A percentile compares a stretch with the other conserved stretches of the same genome.
phyloP scores from a whole-genome alignment of 2,113 vertebrate species.

The Dendrocopos noguchii region DNA sequence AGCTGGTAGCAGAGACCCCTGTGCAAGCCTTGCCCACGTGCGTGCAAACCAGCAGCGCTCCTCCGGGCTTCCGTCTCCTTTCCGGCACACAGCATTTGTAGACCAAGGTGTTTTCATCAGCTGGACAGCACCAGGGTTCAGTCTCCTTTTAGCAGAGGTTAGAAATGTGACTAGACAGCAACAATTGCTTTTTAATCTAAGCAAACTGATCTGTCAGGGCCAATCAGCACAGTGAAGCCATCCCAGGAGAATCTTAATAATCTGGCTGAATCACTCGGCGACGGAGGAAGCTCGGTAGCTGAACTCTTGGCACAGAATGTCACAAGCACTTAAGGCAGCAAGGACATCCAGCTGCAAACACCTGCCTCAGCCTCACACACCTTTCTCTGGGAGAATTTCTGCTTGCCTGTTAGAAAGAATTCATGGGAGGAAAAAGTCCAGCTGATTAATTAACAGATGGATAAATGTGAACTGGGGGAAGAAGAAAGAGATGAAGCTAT shows the following conservation, averaged over 20 bases:
- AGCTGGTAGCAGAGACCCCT: neutral
- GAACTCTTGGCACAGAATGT: slow-evolving; percentile 71
- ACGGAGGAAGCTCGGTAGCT: slow-evolving; percentile 64
- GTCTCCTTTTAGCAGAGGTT: slow-evolving; percentile 63
- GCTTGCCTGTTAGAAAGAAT: neutral
- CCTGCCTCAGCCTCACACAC: neutral
- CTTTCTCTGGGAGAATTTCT: neutral
- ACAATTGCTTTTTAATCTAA: slow-evolving; percentile 85
- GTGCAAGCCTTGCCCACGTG: neutral
- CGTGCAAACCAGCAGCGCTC: neutral
- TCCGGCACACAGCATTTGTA: slow-evolving; percentile 44
- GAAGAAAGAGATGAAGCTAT: neutral
- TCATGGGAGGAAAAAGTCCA: neutral
- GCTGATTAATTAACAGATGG: neutral
- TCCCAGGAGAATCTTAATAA: slow-evolving; percentile 79
- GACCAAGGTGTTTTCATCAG: slow-evolving; percentile 63
- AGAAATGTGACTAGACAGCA: slow-evolving; percentile 80
- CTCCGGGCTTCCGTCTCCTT: slow-evolving; percentile 30
- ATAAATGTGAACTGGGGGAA: neutral
- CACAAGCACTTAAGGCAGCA: slow-evolving; percentile 74
- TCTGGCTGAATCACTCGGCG: slow-evolving; percentile 72
- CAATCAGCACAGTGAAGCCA: slow-evolving; percentile 67
- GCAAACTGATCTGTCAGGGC: slow-evolving; percentile 81
- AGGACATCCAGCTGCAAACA: slow-evolving; percentile 48
- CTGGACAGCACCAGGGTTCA: slow-evolving; percentile 65